Conservation (phyloP, 1,140 invertebrate species). For the Aleiodes sp. region DNA sequence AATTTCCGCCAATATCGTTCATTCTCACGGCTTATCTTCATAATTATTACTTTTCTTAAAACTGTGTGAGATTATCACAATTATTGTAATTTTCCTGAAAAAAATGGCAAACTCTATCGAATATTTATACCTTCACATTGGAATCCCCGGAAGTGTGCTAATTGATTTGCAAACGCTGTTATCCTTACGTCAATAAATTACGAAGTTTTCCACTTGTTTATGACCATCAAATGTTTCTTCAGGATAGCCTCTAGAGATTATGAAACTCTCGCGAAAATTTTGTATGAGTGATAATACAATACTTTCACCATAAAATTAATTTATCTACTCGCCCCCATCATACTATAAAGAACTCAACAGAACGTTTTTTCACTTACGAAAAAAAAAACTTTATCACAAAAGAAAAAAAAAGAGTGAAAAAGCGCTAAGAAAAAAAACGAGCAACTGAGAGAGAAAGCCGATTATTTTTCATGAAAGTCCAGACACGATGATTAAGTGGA, state of each 20-base stretch:
- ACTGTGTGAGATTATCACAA: too few relatives aligned
- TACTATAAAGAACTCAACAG: not conserved
- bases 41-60: too few relatives aligned
- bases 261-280: not conserved
- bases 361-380: not conserved
- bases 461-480: conserved; percentile 16
- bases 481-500: conserved; percentile 8
- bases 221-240: too few relatives aligned
- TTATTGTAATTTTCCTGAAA: too few relatives aligned
- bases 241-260: not conserved
- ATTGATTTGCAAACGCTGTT: too few relatives aligned
- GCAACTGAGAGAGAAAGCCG: not conserved
- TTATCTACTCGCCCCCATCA: not conserved
- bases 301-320: not conserved
- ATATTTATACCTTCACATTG: too few relatives aligned
- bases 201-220: too few relatives aligned
- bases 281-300: not conserved
- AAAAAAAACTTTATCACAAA: conserved; percentile 8
- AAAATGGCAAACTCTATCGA: too few relatives aligned
- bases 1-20: too few relatives aligned
- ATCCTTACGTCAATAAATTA: too few relatives aligned
- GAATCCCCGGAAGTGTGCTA: too few relatives aligned
- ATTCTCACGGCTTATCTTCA: too few relatives aligned
- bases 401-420: not conserved
- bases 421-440: not conserved